Percentiles rank a stretch among this genome's conserved stretches.
phyloP scores from a whole-genome alignment of 2,113 vertebrate species.

The Bubo scandiacus region DNA sequence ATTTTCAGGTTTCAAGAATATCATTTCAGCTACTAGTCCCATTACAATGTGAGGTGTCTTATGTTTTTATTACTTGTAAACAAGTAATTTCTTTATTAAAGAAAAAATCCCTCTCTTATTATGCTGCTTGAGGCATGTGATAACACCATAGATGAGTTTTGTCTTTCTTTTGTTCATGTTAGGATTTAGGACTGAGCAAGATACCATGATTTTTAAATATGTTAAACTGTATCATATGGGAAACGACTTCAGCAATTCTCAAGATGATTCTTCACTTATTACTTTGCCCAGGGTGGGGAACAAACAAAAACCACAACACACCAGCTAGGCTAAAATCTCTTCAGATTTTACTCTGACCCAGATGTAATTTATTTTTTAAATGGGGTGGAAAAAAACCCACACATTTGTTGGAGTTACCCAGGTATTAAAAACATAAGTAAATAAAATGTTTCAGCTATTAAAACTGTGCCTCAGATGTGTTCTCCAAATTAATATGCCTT shows the following conservation, averaged over 20 bases:
- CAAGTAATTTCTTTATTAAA: background rate
- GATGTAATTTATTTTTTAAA: constrained; percentile 5
- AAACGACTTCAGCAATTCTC: background rate
- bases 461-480: background rate
- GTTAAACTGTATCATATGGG: background rate
- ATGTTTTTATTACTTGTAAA: background rate
- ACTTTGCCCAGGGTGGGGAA: background rate
- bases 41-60: background rate
- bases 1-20: background rate
- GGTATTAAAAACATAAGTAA: background rate
- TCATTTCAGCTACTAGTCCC: background rate
- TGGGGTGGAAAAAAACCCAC: background rate
- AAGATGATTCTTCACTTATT: background rate
- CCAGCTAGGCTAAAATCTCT: background rate
- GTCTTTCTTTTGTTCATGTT: background rate
- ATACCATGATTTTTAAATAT: background rate
- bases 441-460: background rate
- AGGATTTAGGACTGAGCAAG: background rate
- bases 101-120: background rate
- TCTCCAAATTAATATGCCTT: constrained; percentile 3
- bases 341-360: background rate
- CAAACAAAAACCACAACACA: background rate
- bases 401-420: background rate
- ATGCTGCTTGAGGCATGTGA: background rate
- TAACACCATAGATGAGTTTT: background rate